A percentile compares a stretch with the other conserved stretches of the same genome.
Evolutionary conservation across 1,140 invertebrate genomes (phyloP).

Genomic region (Whitmania pigra): DNA sequence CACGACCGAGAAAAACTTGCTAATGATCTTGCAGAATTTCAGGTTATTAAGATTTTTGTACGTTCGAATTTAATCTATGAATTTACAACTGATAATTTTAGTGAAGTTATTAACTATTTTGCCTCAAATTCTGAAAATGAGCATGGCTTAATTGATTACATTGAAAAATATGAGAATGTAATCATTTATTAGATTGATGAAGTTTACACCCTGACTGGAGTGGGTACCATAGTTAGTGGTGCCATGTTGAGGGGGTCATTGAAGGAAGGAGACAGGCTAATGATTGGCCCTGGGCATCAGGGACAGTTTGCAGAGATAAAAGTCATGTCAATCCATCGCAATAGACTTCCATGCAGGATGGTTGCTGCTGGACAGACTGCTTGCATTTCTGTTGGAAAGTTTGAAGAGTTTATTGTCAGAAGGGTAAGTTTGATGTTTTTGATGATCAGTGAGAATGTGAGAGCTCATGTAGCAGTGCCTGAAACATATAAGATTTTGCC

Average conservation of each 20-base stretch:
- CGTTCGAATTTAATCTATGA: background rate
- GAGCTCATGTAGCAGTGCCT: background rate
- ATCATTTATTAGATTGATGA: conserved; percentile 78
- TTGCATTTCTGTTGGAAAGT: conserved; percentile 60
- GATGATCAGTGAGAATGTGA: background rate
- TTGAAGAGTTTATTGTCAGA: conserved; percentile 49
- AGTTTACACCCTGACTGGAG: conserved; percentile 89
- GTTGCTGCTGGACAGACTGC: conserved; percentile 73
- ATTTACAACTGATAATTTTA: background rate
- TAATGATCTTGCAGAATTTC: conserved; percentile 45
- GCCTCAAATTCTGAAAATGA: too few relatives aligned
- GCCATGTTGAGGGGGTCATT: conserved; percentile 73
- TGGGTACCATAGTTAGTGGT: conserved; percentile 91
- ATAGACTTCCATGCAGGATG: conserved; percentile 67
- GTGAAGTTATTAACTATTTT: background rate
- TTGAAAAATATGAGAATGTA: background rate
- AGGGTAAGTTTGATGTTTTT: conserved; percentile 53
- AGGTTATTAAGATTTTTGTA: conserved; percentile 31
- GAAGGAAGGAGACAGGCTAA: conserved; percentile 63
- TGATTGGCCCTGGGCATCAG: conserved; percentile 68
- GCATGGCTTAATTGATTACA: background rate
- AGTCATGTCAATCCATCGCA: conserved; percentile 73
- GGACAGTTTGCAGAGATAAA: conserved; percentile 65
- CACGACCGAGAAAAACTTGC: conserved; percentile 60
- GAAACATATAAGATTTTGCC: too few relatives aligned